A percentile compares a stretch with the other conserved stretches of the same genome.
phyloP scores from a whole-genome alignment of 2,113 vertebrate genomes.

The Stomatorhinus ivindoensis region DNA sequence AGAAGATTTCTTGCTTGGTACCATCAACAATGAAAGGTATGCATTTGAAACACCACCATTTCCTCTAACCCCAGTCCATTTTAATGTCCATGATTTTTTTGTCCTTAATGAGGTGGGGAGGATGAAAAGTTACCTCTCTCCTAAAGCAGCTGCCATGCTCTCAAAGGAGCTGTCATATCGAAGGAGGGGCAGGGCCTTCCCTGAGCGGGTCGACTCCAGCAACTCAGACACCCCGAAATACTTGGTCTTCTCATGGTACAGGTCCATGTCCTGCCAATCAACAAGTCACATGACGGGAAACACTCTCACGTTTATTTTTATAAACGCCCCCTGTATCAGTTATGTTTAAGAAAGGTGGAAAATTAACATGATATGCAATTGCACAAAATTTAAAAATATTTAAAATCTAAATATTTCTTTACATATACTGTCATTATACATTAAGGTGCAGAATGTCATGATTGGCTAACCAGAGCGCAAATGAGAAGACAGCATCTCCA shows the following conservation, averaged over 20 bases:
- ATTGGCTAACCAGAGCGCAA: neutral
- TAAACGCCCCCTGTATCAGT: neutral
- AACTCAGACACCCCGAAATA: slow-evolving; percentile 92
- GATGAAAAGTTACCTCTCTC: slow-evolving; percentile 69
- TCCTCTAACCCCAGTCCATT: neutral
- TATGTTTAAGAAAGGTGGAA: neutral
- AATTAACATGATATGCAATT: neutral
- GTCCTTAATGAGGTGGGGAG: neutral
- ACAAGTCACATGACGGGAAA: neutral
- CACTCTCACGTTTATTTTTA: neutral
- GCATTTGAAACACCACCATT: neutral
- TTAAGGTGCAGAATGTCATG: neutral
- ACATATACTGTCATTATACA: neutral
- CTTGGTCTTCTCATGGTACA: slow-evolving; percentile 82
- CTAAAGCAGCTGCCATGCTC: slow-evolving; percentile 82
- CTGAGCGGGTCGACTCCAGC: slow-evolving; percentile 81
- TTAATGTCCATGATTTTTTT: neutral
- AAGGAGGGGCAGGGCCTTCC: slow-evolving; percentile 80
- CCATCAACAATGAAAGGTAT: neutral
- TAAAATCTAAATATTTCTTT: neutral
- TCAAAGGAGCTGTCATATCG: slow-evolving; percentile 91
- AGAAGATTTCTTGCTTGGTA: neutral
- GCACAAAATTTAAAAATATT: neutral
- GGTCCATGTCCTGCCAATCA: slow-evolving; percentile 68
- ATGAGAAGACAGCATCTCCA: neutral